phyloP scores from a whole-genome alignment of 1,140 invertebrate genomes.

The Platorchestia sp. region DNA sequence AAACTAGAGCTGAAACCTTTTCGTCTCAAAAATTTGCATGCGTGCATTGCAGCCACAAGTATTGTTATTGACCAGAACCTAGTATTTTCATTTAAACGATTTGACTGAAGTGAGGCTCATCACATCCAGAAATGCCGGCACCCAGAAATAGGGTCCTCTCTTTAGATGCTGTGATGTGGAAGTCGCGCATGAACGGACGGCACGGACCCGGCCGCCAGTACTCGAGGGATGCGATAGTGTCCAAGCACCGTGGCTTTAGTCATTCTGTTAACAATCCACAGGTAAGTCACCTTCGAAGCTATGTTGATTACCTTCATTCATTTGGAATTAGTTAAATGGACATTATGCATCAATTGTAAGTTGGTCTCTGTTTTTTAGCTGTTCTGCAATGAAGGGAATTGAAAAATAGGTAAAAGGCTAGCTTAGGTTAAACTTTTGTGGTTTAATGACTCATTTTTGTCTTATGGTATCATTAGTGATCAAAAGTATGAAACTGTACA shows the following conservation, averaged over 20 bases:
- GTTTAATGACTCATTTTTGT: no score
- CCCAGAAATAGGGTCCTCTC: background rate
- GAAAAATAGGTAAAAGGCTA: no score
- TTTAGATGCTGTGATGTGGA: background rate
- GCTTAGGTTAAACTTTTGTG: no score
- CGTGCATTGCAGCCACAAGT: background rate
- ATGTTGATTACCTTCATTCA: no score
- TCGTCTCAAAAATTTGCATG: background rate
- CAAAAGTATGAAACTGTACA: no score
- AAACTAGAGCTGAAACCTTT: background rate
- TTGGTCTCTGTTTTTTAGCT: no score
- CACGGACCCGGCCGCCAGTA: background rate
- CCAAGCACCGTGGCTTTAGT: background rate
- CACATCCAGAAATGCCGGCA: background rate
- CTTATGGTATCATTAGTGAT: no score
- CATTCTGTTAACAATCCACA: background rate
- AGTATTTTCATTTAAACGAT: background rate
- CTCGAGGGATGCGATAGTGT: background rate
- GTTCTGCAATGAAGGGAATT: no score
- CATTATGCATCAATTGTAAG: no score
- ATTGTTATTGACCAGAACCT: background rate
- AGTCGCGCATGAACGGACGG: background rate
- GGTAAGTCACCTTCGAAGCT: background rate
- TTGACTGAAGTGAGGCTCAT: background rate
- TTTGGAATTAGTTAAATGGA: no score